These are phyloP conservation scores for Spodoptera picta DNA, from an alignment of 2,888 invertebrate genomes.

Conservation along the genomic window DNA sequence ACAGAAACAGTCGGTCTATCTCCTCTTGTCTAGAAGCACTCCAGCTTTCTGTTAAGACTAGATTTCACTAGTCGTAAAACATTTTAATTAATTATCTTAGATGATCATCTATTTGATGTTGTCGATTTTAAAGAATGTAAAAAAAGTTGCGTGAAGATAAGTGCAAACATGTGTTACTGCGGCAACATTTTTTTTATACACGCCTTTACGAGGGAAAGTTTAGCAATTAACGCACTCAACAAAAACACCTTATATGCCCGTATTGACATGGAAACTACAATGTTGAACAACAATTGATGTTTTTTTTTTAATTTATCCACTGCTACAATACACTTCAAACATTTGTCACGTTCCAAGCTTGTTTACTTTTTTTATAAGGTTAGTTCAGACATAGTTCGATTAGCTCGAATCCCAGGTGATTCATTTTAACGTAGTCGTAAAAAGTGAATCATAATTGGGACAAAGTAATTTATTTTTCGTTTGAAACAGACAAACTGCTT, in stretches of 20 bases:
- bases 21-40: too few species aligned
- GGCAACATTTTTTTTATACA: constrained; percentile 18
- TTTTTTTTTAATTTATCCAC: constrained; percentile 16
- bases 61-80: too few species aligned
- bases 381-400: constrained; percentile 25
- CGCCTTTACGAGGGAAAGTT: constrained; percentile 40
- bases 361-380: constrained; percentile 41
- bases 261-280: constrained; percentile 27
- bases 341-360: constrained; percentile 47
- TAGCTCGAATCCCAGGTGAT: constrained; percentile 37
- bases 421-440: constrained; percentile 18
- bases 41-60: too few species aligned
- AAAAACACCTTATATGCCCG: constrained; percentile 35
- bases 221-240: constrained; percentile 18
- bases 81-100: background rate
- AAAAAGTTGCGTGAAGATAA: constrained; percentile 22
- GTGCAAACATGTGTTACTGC: constrained; percentile 24
- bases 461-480: constrained; percentile 7
- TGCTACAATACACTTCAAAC: constrained; percentile 13
- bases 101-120: constrained; percentile 4
- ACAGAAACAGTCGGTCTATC: too few species aligned
- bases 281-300: constrained; percentile 22
- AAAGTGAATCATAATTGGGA: constrained; percentile 30
- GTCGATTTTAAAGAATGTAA: constrained; percentile 4
- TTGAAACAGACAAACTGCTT: background rate